Base-by-base conservation (phyloP, 2,797 vertebrate genomes). In the Etheostoma perlongum region DNA sequence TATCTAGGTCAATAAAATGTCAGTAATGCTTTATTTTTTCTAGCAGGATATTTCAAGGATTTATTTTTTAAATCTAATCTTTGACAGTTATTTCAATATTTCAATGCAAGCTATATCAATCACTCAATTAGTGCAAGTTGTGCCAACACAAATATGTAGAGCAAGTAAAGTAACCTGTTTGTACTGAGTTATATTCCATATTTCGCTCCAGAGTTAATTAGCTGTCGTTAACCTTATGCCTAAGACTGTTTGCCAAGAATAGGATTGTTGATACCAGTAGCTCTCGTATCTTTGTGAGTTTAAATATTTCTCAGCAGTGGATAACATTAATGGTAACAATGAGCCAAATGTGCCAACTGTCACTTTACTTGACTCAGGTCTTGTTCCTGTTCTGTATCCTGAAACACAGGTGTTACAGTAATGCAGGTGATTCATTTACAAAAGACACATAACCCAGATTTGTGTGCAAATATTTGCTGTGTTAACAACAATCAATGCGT, bases 301-400 rank as follows among this genome's bases (percentile, higher is more conserved):
- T 1, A 12, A 64, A 47, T 27, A 25, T 25, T 51, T 72, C 11
- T 33, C 19, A 21, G 16, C 9, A 10, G 16, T 55, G 5, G 15
- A 53, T 16, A 47, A 52, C 9, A 25, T 0, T 16, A n/a, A 40
- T 49, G 4, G 9, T 47, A 54, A 57, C 51, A 60, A 10, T 27
- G 46, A 68, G 44, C 33, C 19, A 49, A 18, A 25, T 53, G 25
- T 69, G 59, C 46, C 30, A 65, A 18, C 19, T 57, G 49, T 44
- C 30, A 40, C 44, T 52, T 67, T 15, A 40, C 21, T 40, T 66
- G 14, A 42, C 54, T 62, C 25, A 13, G 19, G 19, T 67, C 57
- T 68, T 78, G 62, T 78, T 82, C 36, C 60, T 74, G 44, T 55
- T 80, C 18, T 62, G 18, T 77, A 84, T 91, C 76, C 61, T 83